Evolutionary conservation across 2,797 vertebrate genomes (phyloP), one percentile per base, ranked within the genome.

Genomic region (Muscicapa striata): DNA sequence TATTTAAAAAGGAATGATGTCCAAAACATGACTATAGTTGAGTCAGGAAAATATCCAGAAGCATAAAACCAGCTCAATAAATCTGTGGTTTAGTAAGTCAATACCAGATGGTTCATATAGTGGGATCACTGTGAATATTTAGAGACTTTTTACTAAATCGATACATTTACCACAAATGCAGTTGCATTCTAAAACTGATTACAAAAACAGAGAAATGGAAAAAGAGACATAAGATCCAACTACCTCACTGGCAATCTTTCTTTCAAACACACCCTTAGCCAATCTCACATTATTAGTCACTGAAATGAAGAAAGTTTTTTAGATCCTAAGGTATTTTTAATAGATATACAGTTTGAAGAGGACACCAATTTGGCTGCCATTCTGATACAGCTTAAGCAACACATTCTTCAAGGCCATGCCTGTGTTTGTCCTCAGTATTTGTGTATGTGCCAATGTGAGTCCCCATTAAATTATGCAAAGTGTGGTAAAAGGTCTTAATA

Each of bases 161-260:
- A 67, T 55, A 46, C 10, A 69, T n/a, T 32, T 52, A 40, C 9
- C 76, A 59, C 9, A 84, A 76, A 76, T 41, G 27, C n/a, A 66
- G 74, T 55, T 82, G 29, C 55, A 84, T 67, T 88, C 38, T 85
- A 88, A 90, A 94, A 78, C 48, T 38, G n/a, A 85, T 78, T 80
- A 63, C 36, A 83, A 82, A 84, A 87, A 41, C 24, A 73, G 64
- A 84, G 43, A 63, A 89, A 68, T 12, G 48, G 6, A 23, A 49
- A 92, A 89, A 88, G 48, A 76, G 41, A 70, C 34, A 4, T 40
- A 27, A 68, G 38, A 46, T 80, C 32, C 58, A 73, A 29, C 30
- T 41, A 84, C 41, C 15, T 70, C 29, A 43, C 76, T 55, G 86
- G 12, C 24, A 81, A 3, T 59, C 49, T 87, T 76, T 41, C 70